A percentile compares a stretch with the other conserved stretches of the same genome.
Evolutionary conservation across 1,140 invertebrate genomes (phyloP).

Genomic region (Sinella curviseta): DNA sequence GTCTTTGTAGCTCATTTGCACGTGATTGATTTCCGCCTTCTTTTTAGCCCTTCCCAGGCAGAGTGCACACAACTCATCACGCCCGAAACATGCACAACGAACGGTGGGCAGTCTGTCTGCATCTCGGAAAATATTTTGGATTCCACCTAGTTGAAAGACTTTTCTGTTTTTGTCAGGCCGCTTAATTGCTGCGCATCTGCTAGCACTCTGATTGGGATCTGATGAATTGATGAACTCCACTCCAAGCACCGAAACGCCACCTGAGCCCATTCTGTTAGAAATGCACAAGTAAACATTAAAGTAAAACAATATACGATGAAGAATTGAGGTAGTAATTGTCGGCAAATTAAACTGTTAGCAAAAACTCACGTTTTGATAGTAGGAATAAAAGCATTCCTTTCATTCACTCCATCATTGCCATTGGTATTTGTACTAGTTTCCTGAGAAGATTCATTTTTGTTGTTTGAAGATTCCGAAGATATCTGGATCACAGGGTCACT

Average conservation of each 20-base stretch:
- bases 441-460: background rate
- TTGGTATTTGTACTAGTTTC: background rate
- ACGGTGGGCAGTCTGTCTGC: background rate
- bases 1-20: background rate
- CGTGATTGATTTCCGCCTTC: background rate
- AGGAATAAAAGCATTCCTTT: background rate
- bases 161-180: conserved; percentile 3
- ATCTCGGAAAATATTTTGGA: conserved; percentile 16
- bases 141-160: conserved; percentile 18
- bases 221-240: background rate
- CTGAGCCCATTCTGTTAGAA: background rate
- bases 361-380: conserved; percentile 3
- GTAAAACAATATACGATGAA: no score
- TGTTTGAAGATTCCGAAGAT: background rate
- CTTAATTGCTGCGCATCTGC: background rate
- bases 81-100: background rate
- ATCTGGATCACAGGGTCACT: background rate
- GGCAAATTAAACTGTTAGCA: background rate
- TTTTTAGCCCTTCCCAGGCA: conserved; percentile 3
- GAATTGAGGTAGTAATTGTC: background rate
- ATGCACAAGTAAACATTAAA: no score
- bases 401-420: background rate
- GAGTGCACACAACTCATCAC: background rate
- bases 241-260: background rate
- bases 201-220: background rate